Percentiles rank a stretch among this genome's conserved stretches.
phyloP scores from a whole-genome alignment of 2,888 invertebrate genomes.

The Epistrophe eligans region DNA sequence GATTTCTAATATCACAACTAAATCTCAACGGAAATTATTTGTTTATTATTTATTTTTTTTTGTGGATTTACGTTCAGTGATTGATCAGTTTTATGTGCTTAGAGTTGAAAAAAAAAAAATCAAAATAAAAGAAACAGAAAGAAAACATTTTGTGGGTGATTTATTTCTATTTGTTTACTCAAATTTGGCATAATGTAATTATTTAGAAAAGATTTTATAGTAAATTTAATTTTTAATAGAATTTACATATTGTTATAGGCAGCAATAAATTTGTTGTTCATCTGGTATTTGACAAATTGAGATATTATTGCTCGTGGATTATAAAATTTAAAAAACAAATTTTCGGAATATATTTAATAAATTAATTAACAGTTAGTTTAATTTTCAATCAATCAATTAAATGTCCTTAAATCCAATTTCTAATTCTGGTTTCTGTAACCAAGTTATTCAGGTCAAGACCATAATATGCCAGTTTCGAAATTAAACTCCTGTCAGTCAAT shows the following conservation, averaged over 20 bases:
- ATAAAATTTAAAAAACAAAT: not conserved
- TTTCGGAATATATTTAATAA: too few species aligned
- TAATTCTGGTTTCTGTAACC: too few species aligned
- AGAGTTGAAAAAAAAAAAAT: not conserved
- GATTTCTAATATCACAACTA: slow-evolving; percentile 1
- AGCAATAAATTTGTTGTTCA: not conserved
- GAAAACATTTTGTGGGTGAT: slow-evolving; percentile 13
- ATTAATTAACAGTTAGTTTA: too few species aligned
- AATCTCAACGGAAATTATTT: slow-evolving; percentile 16
- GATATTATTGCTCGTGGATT: not conserved
- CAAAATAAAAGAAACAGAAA: not conserved
- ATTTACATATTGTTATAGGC: not conserved
- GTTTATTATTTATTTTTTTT: slow-evolving; percentile 33
- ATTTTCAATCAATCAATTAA: too few species aligned
- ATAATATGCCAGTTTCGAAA: too few species aligned
- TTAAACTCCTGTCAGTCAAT: too few species aligned
- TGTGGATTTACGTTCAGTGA: slow-evolving; percentile 1
- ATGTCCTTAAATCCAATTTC: too few species aligned
- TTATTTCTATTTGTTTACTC: slow-evolving; percentile 23
- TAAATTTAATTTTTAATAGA: slow-evolving; percentile 1
- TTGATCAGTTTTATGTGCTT: slow-evolving; percentile 24
- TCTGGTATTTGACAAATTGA: not conserved
- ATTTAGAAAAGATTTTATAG: not conserved
- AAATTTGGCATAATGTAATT: slow-evolving; percentile 2
- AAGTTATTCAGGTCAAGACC: too few species aligned